A percentile compares a stretch with the other conserved stretches of the same genome.
These are phyloP conservation scores for Melipona bicolor DNA, from an alignment of 2,888 invertebrate genomes.

Conservation along the genomic window DNA sequence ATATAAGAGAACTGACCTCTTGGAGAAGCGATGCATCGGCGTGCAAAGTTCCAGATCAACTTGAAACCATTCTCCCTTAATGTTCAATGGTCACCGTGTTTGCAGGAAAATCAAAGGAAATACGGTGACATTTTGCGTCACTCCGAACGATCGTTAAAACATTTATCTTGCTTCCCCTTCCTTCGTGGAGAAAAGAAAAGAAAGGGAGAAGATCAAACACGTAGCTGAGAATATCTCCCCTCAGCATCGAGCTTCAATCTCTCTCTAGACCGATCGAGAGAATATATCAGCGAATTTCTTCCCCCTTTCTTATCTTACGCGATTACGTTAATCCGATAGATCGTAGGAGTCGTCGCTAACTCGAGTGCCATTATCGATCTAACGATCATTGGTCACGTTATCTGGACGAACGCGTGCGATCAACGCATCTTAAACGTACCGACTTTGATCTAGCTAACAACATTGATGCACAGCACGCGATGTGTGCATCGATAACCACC, in stretches of 20 bases:
- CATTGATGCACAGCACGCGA: not conserved
- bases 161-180: not conserved
- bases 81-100: not conserved
- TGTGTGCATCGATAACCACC: not conserved
- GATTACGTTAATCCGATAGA: not conserved
- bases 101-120: not conserved
- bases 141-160: conserved; percentile 2
- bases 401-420: conserved; percentile 5
- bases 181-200: not conserved
- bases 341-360: not conserved
- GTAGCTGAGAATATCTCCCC: conserved; percentile 34
- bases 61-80: not conserved
- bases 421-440: not conserved
- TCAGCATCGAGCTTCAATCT: not conserved
- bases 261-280: not conserved
- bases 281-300: not conserved
- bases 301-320: not conserved
- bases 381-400: not conserved
- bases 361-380: conserved; percentile 1
- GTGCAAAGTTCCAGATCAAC: not conserved
- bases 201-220: not conserved
- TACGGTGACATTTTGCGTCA: not conserved
- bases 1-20: conserved; percentile 2
- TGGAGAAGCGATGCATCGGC: not conserved
- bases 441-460: not conserved